A percentile compares a stretch with the other conserved stretches of the same genome.
phyloP scores from a whole-genome alignment of 2,113 vertebrate species.

The Sclerurus mexicanus region DNA sequence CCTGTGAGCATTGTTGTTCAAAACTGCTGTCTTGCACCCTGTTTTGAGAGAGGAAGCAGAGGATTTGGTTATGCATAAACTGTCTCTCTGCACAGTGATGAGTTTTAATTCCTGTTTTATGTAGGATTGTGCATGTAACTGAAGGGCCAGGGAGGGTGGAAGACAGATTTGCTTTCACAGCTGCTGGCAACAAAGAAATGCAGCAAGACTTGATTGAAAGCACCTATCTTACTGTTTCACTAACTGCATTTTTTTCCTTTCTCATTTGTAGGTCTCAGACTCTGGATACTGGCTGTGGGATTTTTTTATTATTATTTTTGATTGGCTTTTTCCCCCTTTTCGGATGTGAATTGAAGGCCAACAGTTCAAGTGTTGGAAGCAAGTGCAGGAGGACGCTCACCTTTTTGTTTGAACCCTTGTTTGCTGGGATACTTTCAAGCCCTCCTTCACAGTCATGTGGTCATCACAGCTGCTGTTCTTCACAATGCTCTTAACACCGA shows the following conservation, averaged over 20 bases:
- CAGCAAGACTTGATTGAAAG: conserved; percentile 4
- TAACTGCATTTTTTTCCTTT: conserved; percentile 29
- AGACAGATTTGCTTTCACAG: conserved; percentile 5
- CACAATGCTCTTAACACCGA: conserved; percentile 82
- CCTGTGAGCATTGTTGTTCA: not conserved
- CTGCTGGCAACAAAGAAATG: not conserved
- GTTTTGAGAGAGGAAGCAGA: not conserved
- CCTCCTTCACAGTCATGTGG: conserved; percentile 86
- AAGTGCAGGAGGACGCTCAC: conserved; percentile 33
- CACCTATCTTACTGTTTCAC: not conserved
- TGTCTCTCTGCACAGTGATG: not conserved
- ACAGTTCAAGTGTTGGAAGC: conserved; percentile 42
- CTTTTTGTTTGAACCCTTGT: conserved; percentile 69
- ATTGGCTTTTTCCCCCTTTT: not conserved
- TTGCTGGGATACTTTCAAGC: conserved; percentile 72
- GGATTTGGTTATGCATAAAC: not conserved
- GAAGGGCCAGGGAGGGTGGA: not conserved
- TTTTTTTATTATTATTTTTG: conserved; percentile 21
- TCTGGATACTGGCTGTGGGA: conserved; percentile 62
- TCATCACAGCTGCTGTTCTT: conserved; percentile 86
- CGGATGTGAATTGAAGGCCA: conserved; percentile 54
- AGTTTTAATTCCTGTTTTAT: not conserved
- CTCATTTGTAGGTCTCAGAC: conserved; percentile 67
- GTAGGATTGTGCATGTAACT: not conserved
- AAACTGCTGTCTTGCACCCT: not conserved